Base-by-base conservation (phyloP, 2,797 vertebrate species). In the Lophotriccus pileatus region DNA sequence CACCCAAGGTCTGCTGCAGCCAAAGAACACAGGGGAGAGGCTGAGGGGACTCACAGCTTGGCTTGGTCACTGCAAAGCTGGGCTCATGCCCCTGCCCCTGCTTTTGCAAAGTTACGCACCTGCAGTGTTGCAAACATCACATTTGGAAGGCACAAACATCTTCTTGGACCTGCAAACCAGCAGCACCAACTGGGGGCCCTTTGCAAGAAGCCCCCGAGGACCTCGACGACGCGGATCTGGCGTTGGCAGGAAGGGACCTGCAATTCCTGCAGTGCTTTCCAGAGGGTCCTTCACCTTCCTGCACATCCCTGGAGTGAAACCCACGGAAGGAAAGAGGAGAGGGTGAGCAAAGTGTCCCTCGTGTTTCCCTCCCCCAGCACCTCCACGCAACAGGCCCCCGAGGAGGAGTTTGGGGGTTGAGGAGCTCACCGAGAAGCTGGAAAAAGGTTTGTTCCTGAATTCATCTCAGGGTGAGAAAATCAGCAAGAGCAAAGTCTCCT, bases 41-140 rank as follows among this genome's bases (percentile, higher is more conserved):
- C 14, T 20, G 37, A 6, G 1, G 28, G 59, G 63, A 41, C 30
- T 1, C 47, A 6, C 17, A 39, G 7, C 58, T 24, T 2, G 10
- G 43, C 6, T 5, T 2, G 41, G 44, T 4, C 21, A 8, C 2
- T 1, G 3, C 76, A 14, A 24, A 44, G 20, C 8, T 5, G 34
- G 28, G 34, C 30, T 24, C 12, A 14, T 6, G 37, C 22, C 8
- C 5, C 0, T 0, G 5, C 1, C 4, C 4, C 2, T 6, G 0
- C 3, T 24, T 10, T 27, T 14, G 21, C 37, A 1, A 37, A 32
- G 1, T 9, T 16, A 87, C 49, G 0, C 83, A 93, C 93, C 93
- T 91, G 84, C 32, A 23, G 4, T 0, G 39, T 5, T 18, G 52
- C 81, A 56, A 4, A 28, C 0, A 28, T 43, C 24, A 1, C 2